Percentiles rank a stretch among this genome's conserved stretches.
phyloP scores from a whole-genome alignment of 2,113 vertebrate genomes.

The Shinisaurus crocodilurus region DNA sequence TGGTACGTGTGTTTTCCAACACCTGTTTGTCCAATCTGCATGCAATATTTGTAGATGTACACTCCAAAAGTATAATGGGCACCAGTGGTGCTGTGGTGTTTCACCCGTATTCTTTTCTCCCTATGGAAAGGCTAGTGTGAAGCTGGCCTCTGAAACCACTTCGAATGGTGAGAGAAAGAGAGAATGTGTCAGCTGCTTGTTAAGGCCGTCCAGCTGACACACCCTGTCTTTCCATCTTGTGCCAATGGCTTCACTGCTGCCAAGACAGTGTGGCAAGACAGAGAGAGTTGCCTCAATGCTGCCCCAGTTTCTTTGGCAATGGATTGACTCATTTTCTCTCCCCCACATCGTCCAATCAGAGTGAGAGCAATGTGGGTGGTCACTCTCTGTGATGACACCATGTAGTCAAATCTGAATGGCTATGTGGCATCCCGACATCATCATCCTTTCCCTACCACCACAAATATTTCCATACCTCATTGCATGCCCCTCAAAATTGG shows the following conservation, averaged over 20 bases:
- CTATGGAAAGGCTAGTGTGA: background rate
- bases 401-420: background rate
- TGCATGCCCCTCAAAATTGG: background rate
- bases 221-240: background rate
- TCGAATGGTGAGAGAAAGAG: background rate
- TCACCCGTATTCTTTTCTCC: background rate
- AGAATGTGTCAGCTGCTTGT: background rate
- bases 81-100: background rate
- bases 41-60: background rate
- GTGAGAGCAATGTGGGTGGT: background rate
- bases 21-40: background rate
- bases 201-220: background rate
- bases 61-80: background rate
- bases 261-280: background rate
- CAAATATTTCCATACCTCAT: background rate
- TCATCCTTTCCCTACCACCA: background rate
- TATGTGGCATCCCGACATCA: background rate
- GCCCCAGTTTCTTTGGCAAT: background rate
- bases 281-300: background rate
- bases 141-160: background rate
- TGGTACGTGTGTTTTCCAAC: background rate
- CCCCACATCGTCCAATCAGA: background rate
- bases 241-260: background rate
- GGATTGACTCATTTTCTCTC: background rate
- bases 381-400: background rate